phyloP scores from a whole-genome alignment of 2,113 vertebrate species.

The Catharus bicknelli region DNA sequence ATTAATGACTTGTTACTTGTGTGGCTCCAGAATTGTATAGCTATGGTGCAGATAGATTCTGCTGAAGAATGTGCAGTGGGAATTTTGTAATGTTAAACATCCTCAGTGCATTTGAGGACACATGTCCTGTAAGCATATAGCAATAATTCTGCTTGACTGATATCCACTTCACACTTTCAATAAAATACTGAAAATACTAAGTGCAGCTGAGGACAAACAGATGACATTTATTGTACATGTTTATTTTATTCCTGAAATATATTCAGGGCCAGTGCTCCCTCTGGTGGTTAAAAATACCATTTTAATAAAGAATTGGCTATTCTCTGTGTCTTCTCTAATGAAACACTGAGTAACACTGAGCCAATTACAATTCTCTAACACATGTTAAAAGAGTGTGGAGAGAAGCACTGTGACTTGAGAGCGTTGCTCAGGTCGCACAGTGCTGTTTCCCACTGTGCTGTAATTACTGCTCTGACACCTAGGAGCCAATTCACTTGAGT shows the following conservation, averaged over 20 bases:
- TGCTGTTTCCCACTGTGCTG: not conserved
- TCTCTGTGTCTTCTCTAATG: not conserved
- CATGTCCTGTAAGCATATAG: slow-evolving; percentile 26
- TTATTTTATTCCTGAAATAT: slow-evolving; percentile 36
- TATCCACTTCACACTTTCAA: slow-evolving; percentile 47
- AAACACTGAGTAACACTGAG: not conserved
- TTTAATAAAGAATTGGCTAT: not conserved
- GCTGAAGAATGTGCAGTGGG: not conserved
- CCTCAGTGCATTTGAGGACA: slow-evolving; percentile 34
- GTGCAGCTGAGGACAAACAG: slow-evolving; percentile 61
- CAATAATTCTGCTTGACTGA: slow-evolving; percentile 38
- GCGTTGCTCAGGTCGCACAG: fast-evolving
- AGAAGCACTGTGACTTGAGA: not conserved
- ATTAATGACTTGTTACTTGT: slow-evolving; percentile 22
- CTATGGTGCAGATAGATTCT: not conserved
- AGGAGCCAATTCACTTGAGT: not conserved
- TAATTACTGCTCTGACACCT: not conserved
- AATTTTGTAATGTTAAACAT: slow-evolving; percentile 31
- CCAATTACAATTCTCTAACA: not conserved
- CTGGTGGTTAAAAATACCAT: slow-evolving; percentile 26
- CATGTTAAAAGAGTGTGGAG: not conserved
- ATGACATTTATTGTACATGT: not conserved
- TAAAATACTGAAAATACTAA: slow-evolving; percentile 45
- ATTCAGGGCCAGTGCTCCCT: slow-evolving; percentile 14
- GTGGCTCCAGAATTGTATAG: slow-evolving; percentile 7